These are phyloP conservation scores for Lasioglossum morio DNA, from an alignment of 2,888 invertebrate species.

Conservation along the genomic window DNA sequence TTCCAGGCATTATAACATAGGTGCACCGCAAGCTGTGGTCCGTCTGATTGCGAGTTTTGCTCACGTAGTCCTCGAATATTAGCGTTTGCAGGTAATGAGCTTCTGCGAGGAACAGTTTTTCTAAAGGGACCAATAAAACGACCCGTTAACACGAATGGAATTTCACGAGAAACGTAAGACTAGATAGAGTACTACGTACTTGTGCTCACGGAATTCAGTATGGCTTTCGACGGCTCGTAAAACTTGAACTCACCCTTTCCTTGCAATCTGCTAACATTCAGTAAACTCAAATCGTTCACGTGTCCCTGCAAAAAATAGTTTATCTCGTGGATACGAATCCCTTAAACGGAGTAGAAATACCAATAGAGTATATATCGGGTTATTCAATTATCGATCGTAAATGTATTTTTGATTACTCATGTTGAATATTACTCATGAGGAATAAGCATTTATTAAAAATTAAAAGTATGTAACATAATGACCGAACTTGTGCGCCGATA, in stretches of 20 bases:
- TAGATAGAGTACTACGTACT: conserved; percentile 27
- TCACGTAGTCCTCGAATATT: conserved; percentile 90
- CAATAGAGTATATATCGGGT: no score
- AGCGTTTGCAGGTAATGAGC: conserved; percentile 89
- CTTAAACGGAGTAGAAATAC: not conserved
- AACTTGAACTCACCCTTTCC: conserved; percentile 42
- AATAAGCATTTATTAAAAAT: no score
- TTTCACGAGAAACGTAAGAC: not conserved
- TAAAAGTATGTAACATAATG: no score
- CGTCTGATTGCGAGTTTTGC: conserved; percentile 86
- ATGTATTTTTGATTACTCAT: no score
- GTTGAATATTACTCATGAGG: no score
- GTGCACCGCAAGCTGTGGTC: conserved; percentile 90
- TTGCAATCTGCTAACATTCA: conserved; percentile 45
- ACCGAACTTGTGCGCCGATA: no score
- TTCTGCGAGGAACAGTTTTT: conserved; percentile 89
- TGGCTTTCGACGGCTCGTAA: conserved; percentile 48
- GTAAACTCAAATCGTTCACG: conserved; percentile 49
- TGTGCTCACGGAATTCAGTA: conserved; percentile 48
- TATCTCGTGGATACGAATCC: not conserved
- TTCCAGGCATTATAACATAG: conserved; percentile 90
- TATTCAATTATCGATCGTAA: no score
- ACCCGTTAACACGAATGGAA: not conserved
- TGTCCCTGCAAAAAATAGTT: conserved; percentile 25
- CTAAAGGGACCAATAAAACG: conserved; percentile 19